These are phyloP conservation scores for Lasiurus cinereus DNA, from an alignment of 2,113 vertebrate genomes.

Conservation along the genomic window DNA sequence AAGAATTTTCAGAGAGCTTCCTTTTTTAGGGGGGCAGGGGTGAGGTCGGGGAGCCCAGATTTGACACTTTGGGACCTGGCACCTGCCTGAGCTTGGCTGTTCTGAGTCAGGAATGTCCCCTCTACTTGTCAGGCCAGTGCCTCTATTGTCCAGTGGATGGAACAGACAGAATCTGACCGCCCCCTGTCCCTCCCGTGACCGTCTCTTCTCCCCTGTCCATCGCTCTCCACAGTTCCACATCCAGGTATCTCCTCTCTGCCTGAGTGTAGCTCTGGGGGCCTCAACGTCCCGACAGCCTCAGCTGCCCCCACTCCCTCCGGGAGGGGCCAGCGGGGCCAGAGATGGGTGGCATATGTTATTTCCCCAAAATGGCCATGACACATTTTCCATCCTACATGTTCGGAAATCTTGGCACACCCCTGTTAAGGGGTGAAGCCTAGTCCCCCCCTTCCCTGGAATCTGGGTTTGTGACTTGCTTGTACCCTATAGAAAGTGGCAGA, in stretches of 20 bases:
- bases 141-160: not conserved
- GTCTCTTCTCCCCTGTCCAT: rapidly evolving
- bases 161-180: rapidly evolving
- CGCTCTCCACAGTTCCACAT: not conserved
- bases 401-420: not conserved
- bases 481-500: not conserved
- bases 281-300: not conserved
- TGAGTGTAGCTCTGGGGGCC: not conserved
- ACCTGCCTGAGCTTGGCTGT: not conserved
- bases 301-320: no score
- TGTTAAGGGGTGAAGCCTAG: not conserved
- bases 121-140: not conserved
- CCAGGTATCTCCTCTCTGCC: rapidly evolving
- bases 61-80: not conserved
- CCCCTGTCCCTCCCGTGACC: not conserved
- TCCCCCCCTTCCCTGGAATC: not conserved
- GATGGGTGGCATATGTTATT: not conserved
- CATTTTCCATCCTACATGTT: not conserved
- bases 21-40: not conserved
- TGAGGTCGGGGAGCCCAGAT: not conserved
- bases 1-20: not conserved
- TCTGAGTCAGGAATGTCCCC: not conserved
- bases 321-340: not conserved
- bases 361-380: not conserved
- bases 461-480: not conserved